A percentile compares a stretch with the other conserved stretches of the same genome.
Evolutionary conservation across 2,113 vertebrate species (phyloP).

Genomic region (Oostethus manadensis): DNA sequence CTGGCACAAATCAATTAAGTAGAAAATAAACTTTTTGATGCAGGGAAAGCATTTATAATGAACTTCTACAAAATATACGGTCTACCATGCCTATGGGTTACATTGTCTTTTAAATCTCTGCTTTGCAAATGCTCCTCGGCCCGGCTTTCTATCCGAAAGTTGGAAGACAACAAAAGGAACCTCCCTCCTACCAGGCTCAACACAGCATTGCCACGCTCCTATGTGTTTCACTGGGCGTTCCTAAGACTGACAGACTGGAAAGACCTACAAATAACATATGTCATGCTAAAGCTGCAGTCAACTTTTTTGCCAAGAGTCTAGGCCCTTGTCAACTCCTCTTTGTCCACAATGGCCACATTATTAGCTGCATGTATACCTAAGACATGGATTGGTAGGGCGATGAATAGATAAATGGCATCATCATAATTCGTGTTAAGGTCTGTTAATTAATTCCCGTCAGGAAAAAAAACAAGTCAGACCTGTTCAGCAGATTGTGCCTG

Average conservation of each 20-base stretch:
- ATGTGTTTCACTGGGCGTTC: conserved; percentile 38
- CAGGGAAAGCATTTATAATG: conserved; percentile 47
- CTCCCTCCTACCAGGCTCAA: conserved; percentile 14
- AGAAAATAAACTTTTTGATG: conserved; percentile 20
- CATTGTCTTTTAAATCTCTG: conserved; percentile 40
- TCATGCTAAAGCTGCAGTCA: conserved; percentile 36
- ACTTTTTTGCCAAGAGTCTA: conserved; percentile 39
- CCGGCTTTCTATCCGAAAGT: conserved; percentile 19
- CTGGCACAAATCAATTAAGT: conserved; percentile 27
- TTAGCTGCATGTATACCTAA: conserved; percentile 46
- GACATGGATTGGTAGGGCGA: neutral
- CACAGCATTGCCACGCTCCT: conserved; percentile 32
- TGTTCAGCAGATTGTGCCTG: conserved; percentile 18
- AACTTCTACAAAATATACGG: conserved; percentile 38
- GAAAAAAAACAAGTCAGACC: conserved; percentile 11
- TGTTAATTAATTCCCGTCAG: neutral
- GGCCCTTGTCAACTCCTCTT: conserved; percentile 40
- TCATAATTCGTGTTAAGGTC: neutral
- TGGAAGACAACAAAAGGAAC: conserved; percentile 32
- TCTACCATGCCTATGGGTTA: conserved; percentile 23
- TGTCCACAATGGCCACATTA: conserved; percentile 51
- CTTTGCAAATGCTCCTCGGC: conserved; percentile 35
- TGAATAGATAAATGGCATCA: neutral
- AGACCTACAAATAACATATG: conserved; percentile 73
- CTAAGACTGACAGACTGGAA: conserved; percentile 28